A percentile compares a stretch with the other conserved stretches of the same genome.
phyloP scores from a whole-genome alignment of 2,113 vertebrate species.

The Lepidothrix coronata region DNA sequence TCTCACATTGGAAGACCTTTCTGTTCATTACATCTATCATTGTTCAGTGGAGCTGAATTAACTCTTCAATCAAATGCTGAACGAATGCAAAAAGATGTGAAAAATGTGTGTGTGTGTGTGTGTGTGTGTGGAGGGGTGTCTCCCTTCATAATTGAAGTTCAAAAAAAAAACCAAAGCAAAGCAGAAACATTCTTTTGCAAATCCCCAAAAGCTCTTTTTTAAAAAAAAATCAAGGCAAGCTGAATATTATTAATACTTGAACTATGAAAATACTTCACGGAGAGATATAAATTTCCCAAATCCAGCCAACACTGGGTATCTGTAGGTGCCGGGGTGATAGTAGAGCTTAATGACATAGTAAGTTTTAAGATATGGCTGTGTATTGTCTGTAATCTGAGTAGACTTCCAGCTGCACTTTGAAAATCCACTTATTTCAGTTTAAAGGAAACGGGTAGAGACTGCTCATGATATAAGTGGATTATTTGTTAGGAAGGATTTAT shows the following conservation, averaged over 20 bases:
- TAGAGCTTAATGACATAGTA: not conserved
- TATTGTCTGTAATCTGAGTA: not conserved
- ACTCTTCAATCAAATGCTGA: conserved; percentile 42
- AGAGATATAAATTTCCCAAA: not conserved
- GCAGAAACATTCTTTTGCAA: not conserved
- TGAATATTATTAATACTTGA: not conserved
- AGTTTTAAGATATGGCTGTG: not conserved
- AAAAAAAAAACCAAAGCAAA: not conserved
- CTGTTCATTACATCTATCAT: conserved; percentile 39
- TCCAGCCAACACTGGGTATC: not conserved
- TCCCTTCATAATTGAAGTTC: not conserved
- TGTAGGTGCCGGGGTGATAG: accelerated
- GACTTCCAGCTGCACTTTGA: not conserved
- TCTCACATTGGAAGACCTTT: conserved; percentile 49
- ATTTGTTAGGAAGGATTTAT: not conserved
- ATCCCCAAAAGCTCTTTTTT: not conserved
- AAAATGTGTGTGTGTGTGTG: not conserved
- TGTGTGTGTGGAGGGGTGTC: not conserved
- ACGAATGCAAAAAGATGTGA: conserved; percentile 23
- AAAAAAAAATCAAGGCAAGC: not conserved
- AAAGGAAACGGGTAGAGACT: not conserved
- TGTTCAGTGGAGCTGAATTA: conserved; percentile 43
- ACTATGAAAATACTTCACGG: not conserved
- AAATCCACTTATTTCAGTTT: not conserved
- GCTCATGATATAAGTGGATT: not conserved